Base-by-base conservation (phyloP, 2,113 vertebrate species). In the Athene noctua region DNA sequence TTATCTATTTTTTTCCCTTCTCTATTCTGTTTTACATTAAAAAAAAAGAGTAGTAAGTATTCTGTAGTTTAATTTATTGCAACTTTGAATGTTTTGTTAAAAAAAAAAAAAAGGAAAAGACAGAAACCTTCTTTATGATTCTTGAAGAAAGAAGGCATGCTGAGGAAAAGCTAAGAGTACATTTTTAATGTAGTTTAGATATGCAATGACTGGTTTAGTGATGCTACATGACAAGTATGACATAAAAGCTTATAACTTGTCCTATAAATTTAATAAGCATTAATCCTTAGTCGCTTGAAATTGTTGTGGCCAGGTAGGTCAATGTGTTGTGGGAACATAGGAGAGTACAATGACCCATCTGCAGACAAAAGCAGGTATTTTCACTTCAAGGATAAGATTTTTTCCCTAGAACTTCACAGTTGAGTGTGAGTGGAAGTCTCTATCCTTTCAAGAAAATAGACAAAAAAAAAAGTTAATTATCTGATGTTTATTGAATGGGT, bases 191-290 rank as follows among this genome's bases (percentile, higher is more conserved):
- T 63, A 46, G 11, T 14, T 72, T 74, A 83, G 32, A 27, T 72
- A 65, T 44, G 44, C 36, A 67, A 29, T 80, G 79, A 46, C 32
- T 74, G 61, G 75, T 19, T 27, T 74, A 57, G 32, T 51, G 47
- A 29, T 67, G 12, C 18, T 80, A 55, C 34, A 57, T 23, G 26
- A 22, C 19, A 67, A 52, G 22, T 55, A 46, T 55, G 34, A 90
- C 19, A 54, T 38, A 83, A 88, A 25, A n/a, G 13, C 8, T 92
- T 83, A 68, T 46, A 82, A 59, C 6, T 27, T 40, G 11, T 36
- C 21, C 22, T 75, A 58, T 88, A 85, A 82, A 81, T 72, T 58
- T 82, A 75, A 80, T 55, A 42, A 21, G 79, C 57, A 90, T 88
- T 62, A 71, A 54, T 88, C 25, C 20, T 67, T 57, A 72, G 58